Evolutionary conservation across 2,797 vertebrate genomes (phyloP).

Genomic region (Bradypodion ventrale): DNA sequence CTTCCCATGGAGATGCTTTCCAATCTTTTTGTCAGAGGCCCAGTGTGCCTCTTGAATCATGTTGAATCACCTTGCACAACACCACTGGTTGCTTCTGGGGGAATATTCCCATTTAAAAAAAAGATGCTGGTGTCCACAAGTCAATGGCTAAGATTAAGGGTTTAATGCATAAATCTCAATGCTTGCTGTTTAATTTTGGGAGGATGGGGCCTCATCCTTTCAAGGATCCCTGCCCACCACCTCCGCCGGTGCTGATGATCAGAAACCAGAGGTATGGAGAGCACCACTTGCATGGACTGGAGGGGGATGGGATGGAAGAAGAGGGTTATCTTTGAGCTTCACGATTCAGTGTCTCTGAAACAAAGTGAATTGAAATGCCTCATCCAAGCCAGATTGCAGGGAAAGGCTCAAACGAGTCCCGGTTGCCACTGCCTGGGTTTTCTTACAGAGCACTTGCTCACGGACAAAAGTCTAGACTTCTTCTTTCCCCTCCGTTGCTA

Average conservation of each 20-base stretch:
- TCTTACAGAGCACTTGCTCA: accelerated
- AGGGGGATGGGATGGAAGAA: not conserved
- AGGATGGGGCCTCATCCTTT: not conserved
- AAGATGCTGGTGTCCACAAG: not conserved
- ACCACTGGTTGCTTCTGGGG: not conserved
- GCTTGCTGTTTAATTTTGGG: not conserved
- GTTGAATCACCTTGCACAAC: not conserved
- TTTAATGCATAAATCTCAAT: no score
- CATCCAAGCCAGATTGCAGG: no score
- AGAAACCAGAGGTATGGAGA: not conserved
- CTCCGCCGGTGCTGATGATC: no score
- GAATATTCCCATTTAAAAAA: not conserved
- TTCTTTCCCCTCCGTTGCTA: not conserved
- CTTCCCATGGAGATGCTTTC: no score
- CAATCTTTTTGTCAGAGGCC: no score
- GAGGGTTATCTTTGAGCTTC: not conserved
- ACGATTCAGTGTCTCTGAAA: not conserved
- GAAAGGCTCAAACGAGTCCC: no score
- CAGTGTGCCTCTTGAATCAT: accelerated
- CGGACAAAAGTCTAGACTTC: not conserved
- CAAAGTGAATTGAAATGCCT: no score
- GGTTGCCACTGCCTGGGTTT: accelerated
- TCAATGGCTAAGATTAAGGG: not conserved
- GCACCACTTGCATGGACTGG: not conserved
- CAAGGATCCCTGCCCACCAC: no score